phyloP scores from a whole-genome alignment of 2,113 vertebrate genomes.

The Catharus bicknelli region DNA sequence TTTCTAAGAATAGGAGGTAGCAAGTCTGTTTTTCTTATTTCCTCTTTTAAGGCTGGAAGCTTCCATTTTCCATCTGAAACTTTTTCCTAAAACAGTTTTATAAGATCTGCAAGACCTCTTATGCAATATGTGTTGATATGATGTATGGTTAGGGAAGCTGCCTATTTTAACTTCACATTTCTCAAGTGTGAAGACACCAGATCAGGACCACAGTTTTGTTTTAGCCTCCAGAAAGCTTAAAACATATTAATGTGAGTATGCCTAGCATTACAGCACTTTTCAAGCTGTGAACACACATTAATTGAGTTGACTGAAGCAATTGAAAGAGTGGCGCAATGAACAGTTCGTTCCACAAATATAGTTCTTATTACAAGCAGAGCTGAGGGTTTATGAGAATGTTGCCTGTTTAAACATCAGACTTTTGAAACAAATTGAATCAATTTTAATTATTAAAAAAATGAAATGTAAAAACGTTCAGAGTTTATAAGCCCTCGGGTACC shows the following conservation, averaged over 20 bases:
- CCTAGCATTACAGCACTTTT: background rate
- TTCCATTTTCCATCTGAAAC: background rate
- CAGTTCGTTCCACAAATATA: conserved; percentile 1
- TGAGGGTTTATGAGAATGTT: background rate
- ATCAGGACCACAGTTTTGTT: background rate
- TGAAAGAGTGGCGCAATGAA: background rate
- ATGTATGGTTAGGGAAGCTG: background rate
- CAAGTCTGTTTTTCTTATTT: background rate
- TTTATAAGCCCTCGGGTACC: conserved; percentile 8
- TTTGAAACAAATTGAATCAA: conserved; percentile 7
- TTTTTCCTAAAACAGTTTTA: background rate
- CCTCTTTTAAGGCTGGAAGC: background rate
- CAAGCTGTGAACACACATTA: conserved; percentile 25
- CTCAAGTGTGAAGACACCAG: background rate
- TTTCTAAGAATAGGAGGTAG: background rate
- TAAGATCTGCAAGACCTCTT: background rate
- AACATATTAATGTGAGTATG: conserved; percentile 9
- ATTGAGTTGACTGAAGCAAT: conserved; percentile 36
- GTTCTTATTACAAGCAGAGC: background rate
- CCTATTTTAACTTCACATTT: background rate
- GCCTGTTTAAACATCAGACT: background rate
- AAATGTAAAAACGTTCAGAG: background rate
- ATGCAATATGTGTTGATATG: background rate
- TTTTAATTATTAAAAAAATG: conserved; percentile 33
- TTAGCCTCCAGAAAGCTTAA: conserved; percentile 13